Evolutionary conservation across 92 coral and sea anemone genomes (phyloP).

Genomic region (Zoanthus sansibaricus): DNA sequence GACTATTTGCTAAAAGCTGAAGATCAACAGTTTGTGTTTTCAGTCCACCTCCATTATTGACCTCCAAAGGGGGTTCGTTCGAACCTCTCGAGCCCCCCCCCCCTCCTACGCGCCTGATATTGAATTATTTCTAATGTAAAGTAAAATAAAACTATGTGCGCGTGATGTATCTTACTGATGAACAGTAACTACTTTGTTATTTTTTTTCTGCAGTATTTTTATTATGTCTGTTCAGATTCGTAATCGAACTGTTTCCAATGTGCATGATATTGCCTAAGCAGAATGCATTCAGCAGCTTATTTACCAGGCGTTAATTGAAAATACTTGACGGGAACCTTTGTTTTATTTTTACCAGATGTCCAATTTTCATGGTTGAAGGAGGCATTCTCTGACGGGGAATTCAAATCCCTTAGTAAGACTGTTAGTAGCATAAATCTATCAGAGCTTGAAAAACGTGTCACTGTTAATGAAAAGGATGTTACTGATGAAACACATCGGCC

Average conservation of each 20-base stretch:
- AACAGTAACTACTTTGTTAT: too few relatives aligned
- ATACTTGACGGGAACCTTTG: not conserved
- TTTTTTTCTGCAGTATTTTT: not conserved
- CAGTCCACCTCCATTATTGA: too few relatives aligned
- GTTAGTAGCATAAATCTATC: not conserved
- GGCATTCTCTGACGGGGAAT: slow-evolving; percentile 40
- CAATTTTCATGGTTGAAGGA: slow-evolving; percentile 5
- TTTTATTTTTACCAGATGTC: not conserved
- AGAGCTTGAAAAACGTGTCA: not conserved
- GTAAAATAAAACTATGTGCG: not conserved
- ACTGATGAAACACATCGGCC: too few relatives aligned
- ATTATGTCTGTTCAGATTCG: too few relatives aligned
- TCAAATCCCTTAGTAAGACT: not conserved
- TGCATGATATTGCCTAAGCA: not conserved
- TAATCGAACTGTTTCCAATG: not conserved
- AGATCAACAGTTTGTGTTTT: too few relatives aligned
- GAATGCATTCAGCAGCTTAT: not conserved
- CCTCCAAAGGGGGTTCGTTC: too few relatives aligned
- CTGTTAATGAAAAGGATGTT: not conserved
- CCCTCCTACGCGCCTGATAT: too few relatives aligned
- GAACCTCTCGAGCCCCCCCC: too few relatives aligned
- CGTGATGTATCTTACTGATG: not conserved
- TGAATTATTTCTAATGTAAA: not conserved
- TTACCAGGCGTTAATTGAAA: not conserved
- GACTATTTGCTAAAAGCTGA: too few relatives aligned